phyloP scores from a whole-genome alignment of 2,888 invertebrate species.

The Trilocha varians region DNA sequence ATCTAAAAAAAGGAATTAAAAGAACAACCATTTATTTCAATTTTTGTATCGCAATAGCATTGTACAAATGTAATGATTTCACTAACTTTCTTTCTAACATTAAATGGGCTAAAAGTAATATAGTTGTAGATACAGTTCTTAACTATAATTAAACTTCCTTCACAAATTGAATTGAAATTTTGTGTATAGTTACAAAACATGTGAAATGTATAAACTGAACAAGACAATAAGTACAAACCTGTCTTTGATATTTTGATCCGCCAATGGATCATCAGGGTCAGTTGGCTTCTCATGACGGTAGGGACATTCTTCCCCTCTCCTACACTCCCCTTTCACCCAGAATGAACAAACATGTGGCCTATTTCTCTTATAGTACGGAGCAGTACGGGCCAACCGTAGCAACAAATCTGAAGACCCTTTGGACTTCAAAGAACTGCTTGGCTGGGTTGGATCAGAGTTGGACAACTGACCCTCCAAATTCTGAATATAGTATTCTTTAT shows the following conservation, averaged over 20 bases:
- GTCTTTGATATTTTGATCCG: constrained; percentile 96
- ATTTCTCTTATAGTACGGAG: constrained; percentile 96
- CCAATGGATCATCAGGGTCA: constrained; percentile 96
- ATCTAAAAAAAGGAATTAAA: constrained; percentile 55
- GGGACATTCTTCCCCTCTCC: constrained; percentile 96
- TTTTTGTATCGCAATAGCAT: too few species aligned
- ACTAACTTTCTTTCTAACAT: too few species aligned
- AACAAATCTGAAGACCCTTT: constrained; percentile 87
- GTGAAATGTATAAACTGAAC: too few species aligned
- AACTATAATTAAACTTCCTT: too few species aligned
- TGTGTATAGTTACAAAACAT: too few species aligned
- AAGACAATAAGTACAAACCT: constrained; percentile 63
- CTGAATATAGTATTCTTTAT: constrained; percentile 95
- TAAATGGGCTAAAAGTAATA: too few species aligned
- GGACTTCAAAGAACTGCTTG: constrained; percentile 78
- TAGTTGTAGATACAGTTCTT: too few species aligned
- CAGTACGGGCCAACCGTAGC: constrained; percentile 89
- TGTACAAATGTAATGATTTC: too few species aligned
- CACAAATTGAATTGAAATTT: too few species aligned
- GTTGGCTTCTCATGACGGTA: constrained; percentile 97
- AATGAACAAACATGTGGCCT: constrained; percentile 97
- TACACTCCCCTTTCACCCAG: constrained; percentile 98
- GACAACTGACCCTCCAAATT: constrained; percentile 86
- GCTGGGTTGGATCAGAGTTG: constrained; percentile 62
- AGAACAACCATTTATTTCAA: neutral